Base-by-base conservation (phyloP, 2,113 vertebrate genomes). In the sheep (Ovis aries) region DNA sequence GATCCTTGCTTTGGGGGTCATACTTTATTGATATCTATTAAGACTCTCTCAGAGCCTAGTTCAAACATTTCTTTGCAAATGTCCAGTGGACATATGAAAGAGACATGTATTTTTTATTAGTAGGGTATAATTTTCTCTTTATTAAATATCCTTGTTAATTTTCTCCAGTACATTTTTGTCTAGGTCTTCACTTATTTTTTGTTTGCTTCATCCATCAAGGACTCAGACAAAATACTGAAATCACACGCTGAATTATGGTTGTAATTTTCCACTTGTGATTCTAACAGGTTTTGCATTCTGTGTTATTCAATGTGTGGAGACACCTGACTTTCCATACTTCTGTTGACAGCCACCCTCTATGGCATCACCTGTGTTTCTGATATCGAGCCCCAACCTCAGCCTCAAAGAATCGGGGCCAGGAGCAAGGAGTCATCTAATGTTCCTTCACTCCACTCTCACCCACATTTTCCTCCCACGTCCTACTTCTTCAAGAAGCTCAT, bases 141-240 rank as follows among this genome's bases (percentile, higher is more conserved):
- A 71, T 67, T 95, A 81, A 82, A 64, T 71, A 40, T 40, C 43
- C 48, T 29, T 90, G 19, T 77, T n/a, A 19, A 19, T 95, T 52
- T 80, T 25, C 31, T 53, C 77, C 29, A 15, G 59, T 83, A 90
- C 8, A 33, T 77, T 57, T 77, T 52, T 90, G 16, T 71, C 53
- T 84, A 78, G 27, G 13, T 50, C 29, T 25, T 96, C 95, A 84
- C 43, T 64, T 91, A 36, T 33, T 84, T 91, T 93, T 90, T 96
- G 13, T 86, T 89, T 93, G 40, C 53, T 82, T 82, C 85, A 82
- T 57, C 23, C 9, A 23, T 29, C 7, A n/a, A 94, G 50, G 53
- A 55, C 40, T n/a, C 59, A 57, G 90, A 31, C 50, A 81, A 85
- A 62, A 81, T 50, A 57, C 19, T 67, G 50, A 90, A 94, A 45